A percentile compares a stretch with the other conserved stretches of the same genome.
Conservation (phyloP, 2,888 invertebrate genomes). For the Scaptomyza polygonia region DNA sequence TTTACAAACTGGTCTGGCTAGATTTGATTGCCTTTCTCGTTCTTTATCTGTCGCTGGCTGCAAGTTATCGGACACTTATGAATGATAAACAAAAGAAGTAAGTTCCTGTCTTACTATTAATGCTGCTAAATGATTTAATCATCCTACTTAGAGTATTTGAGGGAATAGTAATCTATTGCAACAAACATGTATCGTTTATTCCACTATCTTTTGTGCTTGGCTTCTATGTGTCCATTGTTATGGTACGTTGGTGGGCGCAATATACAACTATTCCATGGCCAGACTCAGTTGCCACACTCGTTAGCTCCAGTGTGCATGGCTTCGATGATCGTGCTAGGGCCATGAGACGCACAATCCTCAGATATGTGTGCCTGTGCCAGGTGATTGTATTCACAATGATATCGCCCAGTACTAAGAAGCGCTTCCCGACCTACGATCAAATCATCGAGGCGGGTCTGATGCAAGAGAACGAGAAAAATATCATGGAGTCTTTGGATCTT, state of each 20-base stretch:
- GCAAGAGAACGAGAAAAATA: conserved; percentile 90
- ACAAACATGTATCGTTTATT: conserved; percentile 91
- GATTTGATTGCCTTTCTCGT: conserved; percentile 91
- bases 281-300: conserved; percentile 92
- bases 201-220: conserved; percentile 96
- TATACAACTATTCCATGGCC: conserved; percentile 93
- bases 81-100: conserved; percentile 46
- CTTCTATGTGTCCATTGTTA: conserved; percentile 95
- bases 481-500: conserved; percentile 89
- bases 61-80: conserved; percentile 57
- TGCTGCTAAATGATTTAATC: neutral
- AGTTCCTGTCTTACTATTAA: neutral
- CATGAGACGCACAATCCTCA: conserved; percentile 91
- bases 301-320: conserved; percentile 91
- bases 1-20: conserved; percentile 96
- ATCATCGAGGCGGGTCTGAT: conserved; percentile 93
- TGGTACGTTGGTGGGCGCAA: conserved; percentile 96
- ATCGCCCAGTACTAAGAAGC: conserved; percentile 93
- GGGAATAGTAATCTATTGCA: conserved; percentile 91
- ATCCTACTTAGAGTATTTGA: conserved; percentile 89
- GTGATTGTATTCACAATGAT: conserved; percentile 94
- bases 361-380: conserved; percentile 92
- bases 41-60: conserved; percentile 87
- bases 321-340: conserved; percentile 92
- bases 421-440: conserved; percentile 93